Evolutionary conservation across 2,888 invertebrate species (phyloP).

Genomic region (Gastrophysa polygoni): DNA sequence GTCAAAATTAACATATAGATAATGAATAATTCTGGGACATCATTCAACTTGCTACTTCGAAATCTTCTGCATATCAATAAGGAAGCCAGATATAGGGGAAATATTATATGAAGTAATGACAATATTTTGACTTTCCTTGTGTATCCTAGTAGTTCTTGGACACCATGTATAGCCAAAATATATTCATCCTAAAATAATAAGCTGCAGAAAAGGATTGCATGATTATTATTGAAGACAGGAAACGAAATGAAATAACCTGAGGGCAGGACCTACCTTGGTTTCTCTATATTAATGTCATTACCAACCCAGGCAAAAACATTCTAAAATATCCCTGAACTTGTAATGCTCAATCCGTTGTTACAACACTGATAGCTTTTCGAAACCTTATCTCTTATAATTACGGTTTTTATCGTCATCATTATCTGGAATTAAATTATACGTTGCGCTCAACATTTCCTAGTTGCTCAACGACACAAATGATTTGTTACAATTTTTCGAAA

Average conservation of each 20-base stretch:
- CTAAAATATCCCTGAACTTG: conserved; percentile 26
- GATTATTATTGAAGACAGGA: background rate
- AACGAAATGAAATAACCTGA: background rate
- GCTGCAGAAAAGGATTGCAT: too few relatives aligned
- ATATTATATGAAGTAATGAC: too few relatives aligned
- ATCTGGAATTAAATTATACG: conserved; percentile 1
- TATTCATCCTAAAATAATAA: too few relatives aligned
- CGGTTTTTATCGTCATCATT: background rate
- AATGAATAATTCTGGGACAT: too few relatives aligned
- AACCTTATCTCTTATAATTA: conserved; percentile 7
- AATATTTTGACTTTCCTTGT: too few relatives aligned
- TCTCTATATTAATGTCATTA: conserved; percentile 11
- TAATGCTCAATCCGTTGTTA: conserved; percentile 10
- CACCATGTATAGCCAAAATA: too few relatives aligned
- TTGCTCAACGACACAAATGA: conserved; percentile 3
- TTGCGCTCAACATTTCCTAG: conserved; percentile 5
- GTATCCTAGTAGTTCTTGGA: too few relatives aligned
- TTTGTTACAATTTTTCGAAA: conserved; percentile 4
- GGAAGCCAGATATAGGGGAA: too few relatives aligned
- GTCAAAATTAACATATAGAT: too few relatives aligned
- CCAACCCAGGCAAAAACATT: conserved; percentile 18
- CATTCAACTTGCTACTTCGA: too few relatives aligned
- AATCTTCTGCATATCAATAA: too few relatives aligned
- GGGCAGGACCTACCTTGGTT: conserved; percentile 20
- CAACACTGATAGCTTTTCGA: conserved; percentile 4